A percentile compares a stretch with the other conserved stretches of the same genome.
Conservation (phyloP, 2,113 vertebrate genomes). For the Hemiprocne comata region DNA sequence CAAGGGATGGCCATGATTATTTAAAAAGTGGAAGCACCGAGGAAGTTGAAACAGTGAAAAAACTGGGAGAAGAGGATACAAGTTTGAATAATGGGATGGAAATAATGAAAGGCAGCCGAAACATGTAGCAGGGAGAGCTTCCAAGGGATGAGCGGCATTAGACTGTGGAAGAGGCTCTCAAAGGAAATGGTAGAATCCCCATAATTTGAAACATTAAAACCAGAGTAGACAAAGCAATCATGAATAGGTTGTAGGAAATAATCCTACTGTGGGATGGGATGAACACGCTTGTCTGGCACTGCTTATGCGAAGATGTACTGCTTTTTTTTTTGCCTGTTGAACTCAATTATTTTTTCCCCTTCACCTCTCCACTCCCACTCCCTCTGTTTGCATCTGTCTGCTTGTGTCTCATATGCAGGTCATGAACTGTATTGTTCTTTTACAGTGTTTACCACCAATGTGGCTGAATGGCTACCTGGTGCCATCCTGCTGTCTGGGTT, state of each 20-base stretch:
- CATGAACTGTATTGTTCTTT: not conserved
- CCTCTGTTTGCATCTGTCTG: not conserved
- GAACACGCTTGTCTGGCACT: slow-evolving; percentile 10
- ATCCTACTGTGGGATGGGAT: slow-evolving; percentile 11
- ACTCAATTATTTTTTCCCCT: not conserved
- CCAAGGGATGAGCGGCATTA: slow-evolving; percentile 21
- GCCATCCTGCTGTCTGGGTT: not conserved
- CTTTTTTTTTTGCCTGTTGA: not conserved
- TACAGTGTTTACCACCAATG: not conserved
- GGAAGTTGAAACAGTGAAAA: not conserved
- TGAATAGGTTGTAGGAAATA: slow-evolving; percentile 26
- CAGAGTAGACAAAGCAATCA: slow-evolving; percentile 24
- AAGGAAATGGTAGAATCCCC: slow-evolving; percentile 44
- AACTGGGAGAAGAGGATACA: not conserved
- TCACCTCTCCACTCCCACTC: not conserved
- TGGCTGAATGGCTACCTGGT: not conserved
- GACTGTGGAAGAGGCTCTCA: slow-evolving; percentile 11
- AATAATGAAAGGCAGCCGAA: not conserved
- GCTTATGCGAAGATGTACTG: not conserved
- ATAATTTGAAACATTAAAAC: slow-evolving; percentile 39
- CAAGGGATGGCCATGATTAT: not conserved
- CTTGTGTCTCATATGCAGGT: not conserved
- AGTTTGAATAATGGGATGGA: not conserved
- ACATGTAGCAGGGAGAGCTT: not conserved
- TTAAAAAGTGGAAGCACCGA: not conserved